A percentile compares a stretch with the other conserved stretches of the same genome.
Evolutionary conservation across 1,140 invertebrate genomes (phyloP).

Genomic region (Gryon sp.): DNA sequence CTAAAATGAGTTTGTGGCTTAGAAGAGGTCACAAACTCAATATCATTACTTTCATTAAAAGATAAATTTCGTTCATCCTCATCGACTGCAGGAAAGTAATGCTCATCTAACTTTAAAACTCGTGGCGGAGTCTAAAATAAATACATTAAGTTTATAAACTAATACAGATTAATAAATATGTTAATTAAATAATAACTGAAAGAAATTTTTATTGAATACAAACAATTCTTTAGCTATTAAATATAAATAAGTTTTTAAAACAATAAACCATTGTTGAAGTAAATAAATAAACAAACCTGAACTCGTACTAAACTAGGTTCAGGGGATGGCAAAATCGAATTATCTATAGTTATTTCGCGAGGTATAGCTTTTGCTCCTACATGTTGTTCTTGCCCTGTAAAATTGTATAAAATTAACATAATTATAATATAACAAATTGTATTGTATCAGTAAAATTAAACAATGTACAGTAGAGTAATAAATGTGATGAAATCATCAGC

Average conservation of each 20-base stretch:
- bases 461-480: no score
- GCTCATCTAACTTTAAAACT: constrained; percentile 89
- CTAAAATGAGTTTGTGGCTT: constrained; percentile 54
- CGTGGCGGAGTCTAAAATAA: constrained; percentile 85
- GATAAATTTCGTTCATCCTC: constrained; percentile 78
- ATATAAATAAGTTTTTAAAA: no score
- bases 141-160: constrained; percentile 4
- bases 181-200: neutral
- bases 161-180: neutral
- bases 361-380: constrained; percentile 89
- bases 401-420: constrained; percentile 52
- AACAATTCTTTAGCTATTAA: no score
- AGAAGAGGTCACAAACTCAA: constrained; percentile 46
- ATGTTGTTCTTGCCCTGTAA: constrained; percentile 88
- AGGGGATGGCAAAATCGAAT: constrained; percentile 84
- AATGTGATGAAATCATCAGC: no score
- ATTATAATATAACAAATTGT: no score
- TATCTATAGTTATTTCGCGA: constrained; percentile 90
- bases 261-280: no score
- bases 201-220: neutral
- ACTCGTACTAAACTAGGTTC: constrained; percentile 86
- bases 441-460: no score
- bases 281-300: constrained; percentile 75
- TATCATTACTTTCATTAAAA: constrained; percentile 57
- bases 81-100: constrained; percentile 87